Evolutionary conservation across 2,113 vertebrate genomes (phyloP), one percentile per base, ranked within the genome.

Genomic region (Hiodon alosoides): DNA sequence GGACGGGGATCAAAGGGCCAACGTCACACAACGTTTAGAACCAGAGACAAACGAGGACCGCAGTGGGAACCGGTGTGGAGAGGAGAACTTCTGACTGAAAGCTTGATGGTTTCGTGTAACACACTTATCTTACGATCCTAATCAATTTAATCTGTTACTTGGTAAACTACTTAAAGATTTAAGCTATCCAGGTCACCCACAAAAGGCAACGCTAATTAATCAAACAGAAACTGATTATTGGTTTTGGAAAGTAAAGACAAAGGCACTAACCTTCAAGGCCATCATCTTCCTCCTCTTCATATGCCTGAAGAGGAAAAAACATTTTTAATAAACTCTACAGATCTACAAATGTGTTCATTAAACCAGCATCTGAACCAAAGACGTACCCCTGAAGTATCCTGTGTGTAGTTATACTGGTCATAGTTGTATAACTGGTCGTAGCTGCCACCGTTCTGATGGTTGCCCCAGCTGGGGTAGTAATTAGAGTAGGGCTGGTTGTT

Each of bases 391-490:
- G 91, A 90, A 16, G 89, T 81, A 76, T 90, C 94, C 84, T 94
- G 93, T 0, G 93, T 88, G 85, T 95, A 95, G 71, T 94, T 93
- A 0, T 96, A 95, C 83, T 96, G 94, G 0, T 89, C 93, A 0
- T 95, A 95, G 74, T 86, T 92, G 88, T 95, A 97, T 31, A 31
- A 31, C 31, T 31, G 31, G 83, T 93, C 93, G 71, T 95, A 96
- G 72, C 87, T 91, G 55, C 83, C 92, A 0, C 86, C 92, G 65
- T 93, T 92, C 85, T 95, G 94, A 84, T 97, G 94, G 0, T 96
- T 97, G 76, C 94, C 93, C 95, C 95, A 98, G 52, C 93, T 88
- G 0, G 93, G 85, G 3, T 94, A 95, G 82, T 93, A 96, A 71
- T 86, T 94, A 65, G 93, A 88, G 31, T 95, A 96, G 11, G 90